Evolutionary conservation across 2,797 vertebrate species (phyloP).

Genomic region (Protosalanx chinensis): DNA sequence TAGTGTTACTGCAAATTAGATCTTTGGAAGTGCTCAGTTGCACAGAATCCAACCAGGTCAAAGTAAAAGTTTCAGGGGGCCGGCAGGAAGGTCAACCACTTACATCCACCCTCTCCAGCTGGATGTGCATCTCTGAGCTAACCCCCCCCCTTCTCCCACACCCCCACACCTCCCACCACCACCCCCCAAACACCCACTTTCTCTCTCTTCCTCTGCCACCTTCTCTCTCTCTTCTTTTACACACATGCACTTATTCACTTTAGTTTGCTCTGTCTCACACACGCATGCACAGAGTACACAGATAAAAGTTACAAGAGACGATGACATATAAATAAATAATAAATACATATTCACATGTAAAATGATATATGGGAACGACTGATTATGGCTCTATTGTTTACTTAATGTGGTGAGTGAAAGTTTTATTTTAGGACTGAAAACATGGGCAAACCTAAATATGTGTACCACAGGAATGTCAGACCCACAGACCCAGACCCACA

Average conservation of each 20-base stretch:
- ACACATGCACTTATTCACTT: not conserved
- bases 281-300: too few relatives aligned
- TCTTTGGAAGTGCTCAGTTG: conserved; percentile 37
- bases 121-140: not conserved
- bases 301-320: not conserved
- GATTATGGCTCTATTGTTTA: conserved; percentile 28
- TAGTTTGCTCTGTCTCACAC: conserved; percentile 8
- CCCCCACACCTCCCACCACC: too few relatives aligned
- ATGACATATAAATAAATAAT: conserved; percentile 2
- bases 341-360: conserved; percentile 24
- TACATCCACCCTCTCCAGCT: not conserved
- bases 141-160: too few relatives aligned
- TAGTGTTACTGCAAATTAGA: conserved; percentile 11
- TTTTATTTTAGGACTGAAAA: conserved; percentile 58
- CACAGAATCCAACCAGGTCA: conserved; percentile 36
- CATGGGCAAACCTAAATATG: conserved; percentile 49
- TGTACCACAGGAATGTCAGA: conserved; percentile 61
- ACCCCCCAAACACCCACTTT: not conserved
- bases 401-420: conserved; percentile 46
- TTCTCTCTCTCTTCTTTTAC: conserved; percentile 3
- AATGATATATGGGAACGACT: conserved; percentile 57
- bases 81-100: conserved; percentile 11
- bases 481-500: conserved; percentile 32
- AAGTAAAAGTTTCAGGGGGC: not conserved
- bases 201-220: conserved; percentile 18